Evolutionary conservation across 2,888 invertebrate genomes (phyloP).

Genomic region (Andricus curvator): DNA sequence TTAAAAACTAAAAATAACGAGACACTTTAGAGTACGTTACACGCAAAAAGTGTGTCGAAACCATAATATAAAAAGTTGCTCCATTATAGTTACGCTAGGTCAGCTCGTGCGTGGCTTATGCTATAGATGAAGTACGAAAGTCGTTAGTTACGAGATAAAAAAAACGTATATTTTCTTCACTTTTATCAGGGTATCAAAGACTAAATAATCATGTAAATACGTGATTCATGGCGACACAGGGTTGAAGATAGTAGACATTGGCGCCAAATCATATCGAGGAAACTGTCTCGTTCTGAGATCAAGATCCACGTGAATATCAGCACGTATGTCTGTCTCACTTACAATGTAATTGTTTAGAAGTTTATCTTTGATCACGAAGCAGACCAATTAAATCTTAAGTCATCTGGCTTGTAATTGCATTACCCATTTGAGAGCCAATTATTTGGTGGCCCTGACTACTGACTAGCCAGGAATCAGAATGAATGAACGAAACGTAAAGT

Average conservation of each 20-base stretch:
- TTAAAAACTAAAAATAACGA: constrained; percentile 6
- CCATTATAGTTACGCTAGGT: not conserved
- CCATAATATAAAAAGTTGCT: not conserved
- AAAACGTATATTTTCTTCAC: not conserved
- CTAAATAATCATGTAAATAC: too few relatives aligned
- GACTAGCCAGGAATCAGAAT: not conserved
- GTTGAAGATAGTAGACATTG: constrained; percentile 1
- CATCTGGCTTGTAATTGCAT: not conserved
- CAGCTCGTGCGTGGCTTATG: constrained; percentile 4
- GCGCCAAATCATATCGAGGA: not conserved
- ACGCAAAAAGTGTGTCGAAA: not conserved
- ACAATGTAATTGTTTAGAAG: not conserved
- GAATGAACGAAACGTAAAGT: constrained; percentile 30
- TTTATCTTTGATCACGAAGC: not conserved
- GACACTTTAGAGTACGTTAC: not conserved
- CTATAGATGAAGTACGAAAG: not conserved
- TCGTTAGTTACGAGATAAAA: not conserved
- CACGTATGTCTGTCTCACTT: not conserved
- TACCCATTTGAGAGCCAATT: constrained; percentile 3
- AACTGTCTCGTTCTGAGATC: not conserved
- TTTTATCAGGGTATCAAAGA: not conserved
- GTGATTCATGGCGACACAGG: not conserved
- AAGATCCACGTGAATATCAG: not conserved
- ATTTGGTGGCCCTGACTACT: not conserved
- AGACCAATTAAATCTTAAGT: constrained; percentile 2